phyloP scores from a whole-genome alignment of 2,113 vertebrate species.

The Haemorhous mexicanus region DNA sequence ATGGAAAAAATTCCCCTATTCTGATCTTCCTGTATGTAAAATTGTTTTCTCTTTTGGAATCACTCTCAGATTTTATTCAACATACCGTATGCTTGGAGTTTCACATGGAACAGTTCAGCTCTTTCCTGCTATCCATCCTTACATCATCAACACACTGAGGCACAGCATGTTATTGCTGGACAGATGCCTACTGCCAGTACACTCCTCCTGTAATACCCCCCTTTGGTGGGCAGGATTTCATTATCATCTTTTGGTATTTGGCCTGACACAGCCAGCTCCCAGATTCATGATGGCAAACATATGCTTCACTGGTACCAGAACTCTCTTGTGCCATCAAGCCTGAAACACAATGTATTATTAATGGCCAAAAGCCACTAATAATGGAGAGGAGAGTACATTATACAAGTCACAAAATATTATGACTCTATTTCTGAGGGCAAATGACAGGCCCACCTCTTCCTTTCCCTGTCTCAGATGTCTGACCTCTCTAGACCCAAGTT shows the following conservation, averaged over 20 bases:
- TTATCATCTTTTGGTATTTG: neutral
- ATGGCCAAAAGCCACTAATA: neutral
- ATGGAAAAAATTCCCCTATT: neutral
- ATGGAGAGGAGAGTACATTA: neutral
- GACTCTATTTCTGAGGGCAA: neutral
- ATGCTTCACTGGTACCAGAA: neutral
- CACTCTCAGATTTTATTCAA: neutral
- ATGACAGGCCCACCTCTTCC: neutral
- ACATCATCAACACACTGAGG: neutral
- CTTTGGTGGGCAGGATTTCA: neutral
- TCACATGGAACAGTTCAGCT: neutral
- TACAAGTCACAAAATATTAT: neutral
- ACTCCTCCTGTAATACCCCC: neutral
- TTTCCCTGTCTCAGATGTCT: neutral
- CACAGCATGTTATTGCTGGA: neutral
- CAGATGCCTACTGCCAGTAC: neutral
- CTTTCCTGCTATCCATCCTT: neutral
- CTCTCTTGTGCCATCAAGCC: neutral
- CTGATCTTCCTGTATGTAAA: neutral
- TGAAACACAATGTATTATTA: neutral
- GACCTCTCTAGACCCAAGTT: neutral
- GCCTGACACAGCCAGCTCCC: slow-evolving; percentile 5
- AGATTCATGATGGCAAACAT: neutral
- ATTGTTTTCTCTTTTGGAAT: neutral
- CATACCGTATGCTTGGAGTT: neutral